Evolutionary conservation across 1,140 invertebrate species (phyloP), one percentile per base, ranked within the genome.

Genomic region (Calephelis nemesis): DNA sequence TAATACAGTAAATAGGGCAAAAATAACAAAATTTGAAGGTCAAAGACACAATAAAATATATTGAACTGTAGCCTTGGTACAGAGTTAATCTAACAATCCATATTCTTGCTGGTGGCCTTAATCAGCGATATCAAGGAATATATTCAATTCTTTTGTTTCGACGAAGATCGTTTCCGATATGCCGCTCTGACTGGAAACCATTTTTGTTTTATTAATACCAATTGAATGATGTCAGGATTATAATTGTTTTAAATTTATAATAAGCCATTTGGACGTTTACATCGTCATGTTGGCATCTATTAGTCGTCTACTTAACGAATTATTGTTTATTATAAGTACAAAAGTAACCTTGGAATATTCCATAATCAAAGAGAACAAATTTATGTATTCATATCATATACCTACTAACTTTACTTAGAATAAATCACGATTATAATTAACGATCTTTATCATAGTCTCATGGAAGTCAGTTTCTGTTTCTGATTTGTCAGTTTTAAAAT

Each of bases 191-290:
- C 72, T 74, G 72, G 74, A 66, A 65, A 58, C 71, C 71, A 69
- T 75, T 73, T 75, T 73, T 71, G 68, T 70, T 74, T 74, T 75
- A 74, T 71, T 74, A 71, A 73, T 73, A 71, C 67, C 71, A 73
- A 75, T 75, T 75, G 66, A 70, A 73, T 82, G 74, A 77, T 79
- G 71, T 73, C 73, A 62, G 71, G 47, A 64, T 63, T 70, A 71
- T 73, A 71, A 73, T 75, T 75, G 66, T 69, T 74, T 71, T 77
- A 74, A 75, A 67, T 80, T 77, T 76, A 77, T 79, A 83, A 83
- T 80, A 76, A 84, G 75, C 74, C 54, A 60, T 60, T 60, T 40
- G 30, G 54, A 60, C 30, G 54, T 60, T 40, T 60, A 60, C 30
- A 40, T 60, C 54, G 54, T 40, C 54, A 60, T 60, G 54, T 19